Evolutionary conservation across 2,888 invertebrate genomes (phyloP).

Genomic region (Drosophila austrosaltans): DNA sequence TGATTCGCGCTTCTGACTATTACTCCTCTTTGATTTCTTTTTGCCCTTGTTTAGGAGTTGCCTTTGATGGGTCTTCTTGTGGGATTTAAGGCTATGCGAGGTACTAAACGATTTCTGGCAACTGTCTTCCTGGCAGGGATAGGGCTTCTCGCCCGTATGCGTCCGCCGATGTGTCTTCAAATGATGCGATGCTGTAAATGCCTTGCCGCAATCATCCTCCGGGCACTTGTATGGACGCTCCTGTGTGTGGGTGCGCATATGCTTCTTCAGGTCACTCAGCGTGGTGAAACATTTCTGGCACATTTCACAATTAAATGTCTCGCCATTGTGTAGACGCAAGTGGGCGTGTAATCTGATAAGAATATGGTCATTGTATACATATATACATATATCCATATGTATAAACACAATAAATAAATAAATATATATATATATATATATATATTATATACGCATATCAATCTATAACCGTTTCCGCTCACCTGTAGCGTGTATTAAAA

Average conservation of each 20-base stretch:
- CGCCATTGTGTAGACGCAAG: conserved; percentile 95
- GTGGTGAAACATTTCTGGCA: conserved; percentile 97
- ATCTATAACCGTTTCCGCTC: conserved; percentile 36
- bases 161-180: conserved; percentile 94
- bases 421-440: conserved; percentile 3
- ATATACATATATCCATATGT: not conserved
- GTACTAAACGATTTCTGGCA: conserved; percentile 93
- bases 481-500: conserved; percentile 97
- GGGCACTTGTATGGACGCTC: conserved; percentile 94
- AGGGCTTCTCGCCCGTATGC: conserved; percentile 90
- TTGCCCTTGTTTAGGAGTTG: conserved; percentile 68
- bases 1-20: conserved; percentile 6
- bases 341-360: conserved; percentile 90
- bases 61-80: conserved; percentile 89
- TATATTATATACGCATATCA: conserved; percentile 2
- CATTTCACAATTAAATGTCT: conserved; percentile 96
- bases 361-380: conserved; percentile 1
- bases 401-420: not conserved
- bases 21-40: conserved; percentile 63
- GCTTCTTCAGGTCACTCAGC: conserved; percentile 96
- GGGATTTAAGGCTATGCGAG: conserved; percentile 92
- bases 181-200: conserved; percentile 97
- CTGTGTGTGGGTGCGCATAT: conserved; percentile 95
- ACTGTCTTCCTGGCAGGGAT: conserved; percentile 87
- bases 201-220: conserved; percentile 93